Percentiles rank a stretch among this genome's conserved stretches.
Evolutionary conservation across 2,113 vertebrate genomes (phyloP).

Genomic region (Syrrhaptes paradoxus): DNA sequence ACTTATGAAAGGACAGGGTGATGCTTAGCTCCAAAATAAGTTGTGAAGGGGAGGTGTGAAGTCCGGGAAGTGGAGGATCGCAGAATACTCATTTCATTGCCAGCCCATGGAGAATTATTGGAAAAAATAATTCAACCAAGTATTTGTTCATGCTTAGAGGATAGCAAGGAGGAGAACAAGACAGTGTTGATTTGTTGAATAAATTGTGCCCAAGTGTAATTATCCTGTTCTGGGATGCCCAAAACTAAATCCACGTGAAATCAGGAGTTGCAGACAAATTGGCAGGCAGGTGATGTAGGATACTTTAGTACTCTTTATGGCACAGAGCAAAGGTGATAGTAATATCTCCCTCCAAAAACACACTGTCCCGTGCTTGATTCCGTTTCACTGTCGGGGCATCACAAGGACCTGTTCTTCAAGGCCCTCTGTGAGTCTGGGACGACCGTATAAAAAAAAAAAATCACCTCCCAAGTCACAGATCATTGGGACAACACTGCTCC

Average conservation of each 20-base stretch:
- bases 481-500: not conserved
- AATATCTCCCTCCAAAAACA: not conserved
- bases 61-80: not conserved
- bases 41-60: not conserved
- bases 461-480: not conserved
- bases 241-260: not conserved
- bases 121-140: not conserved
- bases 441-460: not conserved
- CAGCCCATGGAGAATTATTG: not conserved
- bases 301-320: not conserved
- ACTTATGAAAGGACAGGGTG: not conserved
- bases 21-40: not conserved
- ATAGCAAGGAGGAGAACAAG: not conserved
- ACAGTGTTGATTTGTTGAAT: not conserved
- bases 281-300: not conserved
- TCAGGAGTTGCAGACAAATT: not conserved
- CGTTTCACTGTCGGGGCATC: not conserved
- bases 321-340: not conserved
- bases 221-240: not conserved
- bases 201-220: not conserved
- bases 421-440: not conserved
- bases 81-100: not conserved
- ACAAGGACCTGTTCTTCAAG: not conserved
- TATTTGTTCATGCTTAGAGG: not conserved
- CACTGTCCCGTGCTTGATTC: not conserved